Evolutionary conservation across 2,113 vertebrate species (phyloP).

Genomic region (Calyptommatus sinebrachiatus): DNA sequence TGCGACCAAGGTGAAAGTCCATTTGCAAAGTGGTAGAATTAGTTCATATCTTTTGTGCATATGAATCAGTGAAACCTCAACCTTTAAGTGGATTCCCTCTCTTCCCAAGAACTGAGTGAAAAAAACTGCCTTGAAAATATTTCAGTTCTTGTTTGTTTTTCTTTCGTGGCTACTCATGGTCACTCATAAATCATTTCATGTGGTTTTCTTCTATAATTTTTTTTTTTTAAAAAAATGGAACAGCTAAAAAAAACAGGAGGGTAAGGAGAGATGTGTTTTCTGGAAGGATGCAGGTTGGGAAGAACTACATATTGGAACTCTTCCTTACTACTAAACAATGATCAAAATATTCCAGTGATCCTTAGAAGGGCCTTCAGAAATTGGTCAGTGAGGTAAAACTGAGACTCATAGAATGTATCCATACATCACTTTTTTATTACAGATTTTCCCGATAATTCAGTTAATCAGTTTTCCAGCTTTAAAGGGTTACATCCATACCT

Average conservation of each 20-base stretch:
- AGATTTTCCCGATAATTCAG: too few species aligned
- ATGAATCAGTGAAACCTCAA: neutral
- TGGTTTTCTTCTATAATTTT: slow-evolving; percentile 44
- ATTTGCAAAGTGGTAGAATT: too few species aligned
- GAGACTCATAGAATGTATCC: too few species aligned
- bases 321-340: neutral
- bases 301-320: neutral
- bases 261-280: neutral
- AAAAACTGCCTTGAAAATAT: neutral
- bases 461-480: too few species aligned
- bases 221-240: neutral
- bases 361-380: too few species aligned
- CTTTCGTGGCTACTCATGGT: neutral
- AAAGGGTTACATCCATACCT: too few species aligned
- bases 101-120: neutral
- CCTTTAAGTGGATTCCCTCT: neutral
- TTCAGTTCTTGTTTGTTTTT: neutral
- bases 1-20: neutral
- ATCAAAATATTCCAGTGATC: neutral
- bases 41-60: neutral
- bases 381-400: too few species aligned
- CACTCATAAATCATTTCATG: slow-evolving; percentile 15
- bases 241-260: neutral
- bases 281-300: neutral
- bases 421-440: too few species aligned